Evolutionary conservation across 2,797 vertebrate genomes (phyloP).

Genomic region (Pseudochaenichthys georgianus): DNA sequence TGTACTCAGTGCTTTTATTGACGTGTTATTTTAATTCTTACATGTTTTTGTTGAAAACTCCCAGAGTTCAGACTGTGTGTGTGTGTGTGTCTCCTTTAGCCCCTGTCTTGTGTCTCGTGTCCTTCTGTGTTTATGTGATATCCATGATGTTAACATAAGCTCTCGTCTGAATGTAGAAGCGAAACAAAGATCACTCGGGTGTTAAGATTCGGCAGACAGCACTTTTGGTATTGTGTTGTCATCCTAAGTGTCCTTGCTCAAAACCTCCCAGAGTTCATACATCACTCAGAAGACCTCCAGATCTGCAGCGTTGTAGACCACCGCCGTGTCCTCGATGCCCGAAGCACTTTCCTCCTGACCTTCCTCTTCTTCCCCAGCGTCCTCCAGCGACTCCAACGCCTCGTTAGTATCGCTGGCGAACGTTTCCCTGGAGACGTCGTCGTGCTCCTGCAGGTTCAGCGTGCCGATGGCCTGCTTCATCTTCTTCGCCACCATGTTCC

Average conservation of each 20-base stretch:
- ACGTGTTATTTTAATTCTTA: too few species aligned
- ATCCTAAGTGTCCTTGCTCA: neutral
- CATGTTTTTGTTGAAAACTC: too few species aligned
- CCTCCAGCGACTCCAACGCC: constrained; percentile 93
- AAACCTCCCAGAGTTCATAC: neutral
- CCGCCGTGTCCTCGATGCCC: constrained; percentile 89
- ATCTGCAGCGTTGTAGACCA: constrained; percentile 91
- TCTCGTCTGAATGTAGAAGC: constrained; percentile 14
- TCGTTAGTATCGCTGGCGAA: constrained; percentile 97
- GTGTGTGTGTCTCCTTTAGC: too few species aligned
- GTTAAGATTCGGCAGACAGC: constrained; percentile 28
- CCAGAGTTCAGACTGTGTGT: too few species aligned
- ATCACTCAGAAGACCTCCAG: constrained; percentile 92
- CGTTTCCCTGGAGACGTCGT: constrained; percentile 96
- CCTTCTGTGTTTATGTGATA: neutral
- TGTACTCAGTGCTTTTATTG: too few species aligned
- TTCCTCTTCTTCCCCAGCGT: constrained; percentile 85
- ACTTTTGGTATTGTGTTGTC: constrained; percentile 14
- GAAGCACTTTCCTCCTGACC: constrained; percentile 81
- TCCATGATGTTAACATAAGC: constrained; percentile 2
- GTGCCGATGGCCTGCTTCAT: constrained; percentile 97
- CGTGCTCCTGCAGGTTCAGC: constrained; percentile 94
- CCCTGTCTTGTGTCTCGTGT: too few species aligned
- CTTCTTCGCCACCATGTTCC: constrained; percentile 91
- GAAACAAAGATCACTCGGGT: constrained; percentile 21